Base-by-base conservation (phyloP, 2,797 vertebrate genomes). In the Serranus cabrilla region DNA sequence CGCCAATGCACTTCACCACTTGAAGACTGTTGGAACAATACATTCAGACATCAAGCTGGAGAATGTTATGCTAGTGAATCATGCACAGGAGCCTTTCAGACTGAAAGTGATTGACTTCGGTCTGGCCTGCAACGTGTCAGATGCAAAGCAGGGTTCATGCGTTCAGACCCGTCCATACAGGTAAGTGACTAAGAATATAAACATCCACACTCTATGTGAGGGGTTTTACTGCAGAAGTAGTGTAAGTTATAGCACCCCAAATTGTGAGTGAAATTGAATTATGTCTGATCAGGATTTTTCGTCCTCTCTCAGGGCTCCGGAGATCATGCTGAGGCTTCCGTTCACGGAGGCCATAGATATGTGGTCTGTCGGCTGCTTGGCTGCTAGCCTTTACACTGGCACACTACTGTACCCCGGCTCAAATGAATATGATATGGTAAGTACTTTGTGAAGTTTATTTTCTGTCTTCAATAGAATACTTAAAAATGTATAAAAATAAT, bases 341-440 rank as follows among this genome's bases (percentile, higher is more conserved):
- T 56, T 69, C 39, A 75, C 50, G 3, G 50, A 68, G 23, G 68
- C 75, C 12, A 56, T 77, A 11, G 76, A 85, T 5, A 56, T 68
- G 25, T 85, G 62, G 77, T 83, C 71, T 25, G 52, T 79, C 18
- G 66, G 75, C 10, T 79, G 64, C 40, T 2, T 74, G 2, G 57
- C 46, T 11, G 54, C 71, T 0, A 1, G 0, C 7, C 5, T 82
- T 21, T 74, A 58, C 47, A 39, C 63, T 0, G 14, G 74, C n/a
- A n/a, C n/a, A n/a, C n/a, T n/a, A n/a, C n/a, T 27, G 27, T 27
- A 27, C 27, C 27, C 27, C 3, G 27, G 27, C 27, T 3, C 6
- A 5, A 27, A 27, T 27, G 27, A 27, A 27, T 27, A 27, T 27
- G 27, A 27, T 27, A 27, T 27, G 27, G 27, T 27, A 27, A 27